Evolutionary conservation across 2,888 invertebrate genomes (phyloP), one percentile per base, ranked within the genome.

Genomic region (Eucriotettix oculatus): DNA sequence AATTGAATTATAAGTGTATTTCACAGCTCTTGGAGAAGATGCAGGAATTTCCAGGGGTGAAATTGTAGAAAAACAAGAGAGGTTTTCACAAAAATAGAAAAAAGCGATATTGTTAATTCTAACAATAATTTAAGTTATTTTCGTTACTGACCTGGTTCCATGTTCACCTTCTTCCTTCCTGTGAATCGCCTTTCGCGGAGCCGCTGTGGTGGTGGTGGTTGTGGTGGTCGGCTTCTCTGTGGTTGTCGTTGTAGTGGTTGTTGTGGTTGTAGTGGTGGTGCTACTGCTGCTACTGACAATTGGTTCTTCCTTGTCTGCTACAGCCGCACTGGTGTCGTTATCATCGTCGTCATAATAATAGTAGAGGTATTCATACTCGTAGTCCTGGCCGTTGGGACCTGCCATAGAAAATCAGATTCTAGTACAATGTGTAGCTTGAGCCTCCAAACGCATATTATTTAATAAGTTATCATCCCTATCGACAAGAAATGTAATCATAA

Each of bases 351-450:
- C 90, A 67, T 89, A 88, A 68, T 92, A 92, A 70, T 92, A 92
- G 69, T 92, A 92, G 41, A 92, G 87, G 70, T 92, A 92, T 71
- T 92, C 92, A 69, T 91, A 92, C 72, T 92, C 92, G 69, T 91
- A 91, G 69, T 92, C 91, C 72, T 90, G 86, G 1, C 91, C 91
- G 68, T 91, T 90, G 1, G 90, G 89, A 14, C 89, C 91, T 48
- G 48, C 9, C 29, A 29, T 29, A 29, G 7, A 29, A 29, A 29
- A 29, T 2, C 29, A 29, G 29, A 5, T 29, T 29, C 29, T 29
- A 2, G 7, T 7, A 29, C 7, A 29, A 29, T 29, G 29, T 29
- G 29, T 29, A 5, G 7, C 7, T 29, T 29, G 29, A 29, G 7
- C 29, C 29, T 29, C 2, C 2, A 29, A 29, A 5, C 29, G 3